Base-by-base conservation (phyloP, 2,797 vertebrate genomes). In the Hypotaenidia okinawae region DNA sequence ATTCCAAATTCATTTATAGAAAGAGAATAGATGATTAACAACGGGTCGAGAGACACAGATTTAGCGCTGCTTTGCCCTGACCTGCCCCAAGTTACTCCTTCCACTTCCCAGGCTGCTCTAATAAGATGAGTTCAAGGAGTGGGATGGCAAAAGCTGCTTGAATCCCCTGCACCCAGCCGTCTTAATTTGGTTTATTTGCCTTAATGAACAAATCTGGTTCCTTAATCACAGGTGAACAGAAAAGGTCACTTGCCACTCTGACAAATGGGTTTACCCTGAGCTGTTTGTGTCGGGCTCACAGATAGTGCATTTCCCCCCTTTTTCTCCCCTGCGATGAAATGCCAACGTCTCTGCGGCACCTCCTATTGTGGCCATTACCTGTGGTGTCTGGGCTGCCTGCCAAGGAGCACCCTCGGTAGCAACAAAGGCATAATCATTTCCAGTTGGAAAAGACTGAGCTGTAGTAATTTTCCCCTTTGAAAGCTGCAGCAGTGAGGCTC, bases 1-100 rank as follows among this genome's bases (percentile, higher is more conserved):
- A 98, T 98, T 98, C 98, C 98, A 98, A 97, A 98, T 98, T 98
- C 95, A 97, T 96, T 97, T 97, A 97, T 95, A 98, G 98, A 98
- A 98, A 98, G 97, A 98, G 96, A 98, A 96, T 90, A 97, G 98
- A 98, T 98, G 97, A 97, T 97, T 98, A 98, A 96, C 97, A 96
- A 96, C 95, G 97, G 97, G 95, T 95, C 92, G 96, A 91, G 91
- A 90, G 95, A 84, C 70, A 95, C 88, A 94, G 84, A 86, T 96
- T 97, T 96, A 84, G 89, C 90, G 33, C 92, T 95, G 90, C 95
- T 96, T 96, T 97, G 93, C 84, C 85, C 97, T 97, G 97, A 91
- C 92, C 73, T 91, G 94, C 91, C 81, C 88, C 0, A 55, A 77
- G 77, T 90, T 96, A 90, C 69, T 96, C 96, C 86, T 96, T 97